Conservation (phyloP, 23 tunicate species). For the Trididemnum clinides region DNA sequence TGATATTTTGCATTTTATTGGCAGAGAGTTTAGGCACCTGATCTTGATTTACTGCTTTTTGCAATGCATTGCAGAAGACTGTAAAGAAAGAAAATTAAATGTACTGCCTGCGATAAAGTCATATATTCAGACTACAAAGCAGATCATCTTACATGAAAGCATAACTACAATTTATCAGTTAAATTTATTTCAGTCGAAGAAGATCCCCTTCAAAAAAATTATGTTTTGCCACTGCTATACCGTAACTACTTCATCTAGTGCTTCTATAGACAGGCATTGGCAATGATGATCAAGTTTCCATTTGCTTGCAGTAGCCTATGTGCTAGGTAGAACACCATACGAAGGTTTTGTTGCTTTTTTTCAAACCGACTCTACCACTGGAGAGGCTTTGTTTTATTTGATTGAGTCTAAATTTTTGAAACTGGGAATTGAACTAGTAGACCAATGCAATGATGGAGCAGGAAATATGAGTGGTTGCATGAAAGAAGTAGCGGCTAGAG, state of each 20-base stretch:
- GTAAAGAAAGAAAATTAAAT: neutral
- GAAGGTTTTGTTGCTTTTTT: constrained; percentile 39
- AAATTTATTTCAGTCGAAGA: constrained; percentile 1
- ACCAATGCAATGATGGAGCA: constrained; percentile 28
- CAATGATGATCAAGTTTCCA: constrained; percentile 16
- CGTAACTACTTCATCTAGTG: neutral
- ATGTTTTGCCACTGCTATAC: too few relatives aligned
- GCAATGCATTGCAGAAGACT: neutral
- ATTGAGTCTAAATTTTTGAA: neutral
- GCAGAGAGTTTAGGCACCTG: too few relatives aligned
- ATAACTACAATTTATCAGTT: neutral
- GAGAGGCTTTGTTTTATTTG: constrained; percentile 5
- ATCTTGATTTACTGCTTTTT: too few relatives aligned
- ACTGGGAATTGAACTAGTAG: neutral
- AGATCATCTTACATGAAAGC: neutral
- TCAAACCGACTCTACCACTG: neutral
- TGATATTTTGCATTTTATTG: too few relatives aligned
- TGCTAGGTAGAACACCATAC: neutral
- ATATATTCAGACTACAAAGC: constrained; percentile 16
- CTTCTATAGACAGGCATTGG: constrained; percentile 17
- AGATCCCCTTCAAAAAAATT: neutral
- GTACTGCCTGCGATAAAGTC: neutral
- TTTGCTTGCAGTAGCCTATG: constrained; percentile 26
- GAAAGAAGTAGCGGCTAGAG: constrained; percentile 16
- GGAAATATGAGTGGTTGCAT: constrained; percentile 9